Conservation (phyloP, 2,888 invertebrate species). For the Cotesia congregata region DNA sequence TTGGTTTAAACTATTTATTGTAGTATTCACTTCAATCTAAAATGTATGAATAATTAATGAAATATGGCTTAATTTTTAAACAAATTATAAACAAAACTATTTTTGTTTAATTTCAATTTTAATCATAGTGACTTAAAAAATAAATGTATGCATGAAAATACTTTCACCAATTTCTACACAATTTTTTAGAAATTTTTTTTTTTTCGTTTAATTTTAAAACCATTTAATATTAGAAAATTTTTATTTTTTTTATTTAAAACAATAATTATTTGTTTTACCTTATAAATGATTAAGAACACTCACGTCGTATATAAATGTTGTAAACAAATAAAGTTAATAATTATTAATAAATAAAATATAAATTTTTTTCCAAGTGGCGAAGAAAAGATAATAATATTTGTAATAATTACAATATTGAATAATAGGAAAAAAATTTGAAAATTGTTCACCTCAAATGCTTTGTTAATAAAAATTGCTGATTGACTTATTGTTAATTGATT, state of each 20-base stretch:
- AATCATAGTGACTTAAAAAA: slow-evolving; percentile 5
- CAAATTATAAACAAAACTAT: slow-evolving; percentile 10
- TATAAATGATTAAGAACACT: neutral
- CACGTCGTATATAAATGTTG: neutral
- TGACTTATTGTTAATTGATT: neutral
- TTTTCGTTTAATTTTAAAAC: slow-evolving; percentile 56
- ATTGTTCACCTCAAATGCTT: slow-evolving; percentile 32
- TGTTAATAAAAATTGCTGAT: slow-evolving; percentile 5
- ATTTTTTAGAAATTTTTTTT: slow-evolving; percentile 54
- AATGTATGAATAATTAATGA: slow-evolving; percentile 45
- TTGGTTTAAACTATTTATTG: slow-evolving; percentile 67
- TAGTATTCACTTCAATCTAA: slow-evolving; percentile 59
- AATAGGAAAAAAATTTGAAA: slow-evolving; percentile 21
- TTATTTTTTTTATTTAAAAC: slow-evolving; percentile 5
- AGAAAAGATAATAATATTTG: neutral
- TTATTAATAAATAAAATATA: slow-evolving; percentile 7
- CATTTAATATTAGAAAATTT: neutral
- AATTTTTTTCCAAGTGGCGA: neutral
- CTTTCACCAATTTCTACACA: slow-evolving; percentile 19
- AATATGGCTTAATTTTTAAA: neutral
- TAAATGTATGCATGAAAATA: neutral
- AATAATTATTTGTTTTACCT: neutral
- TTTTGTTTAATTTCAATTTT: slow-evolving; percentile 7
- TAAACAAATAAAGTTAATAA: slow-evolving; percentile 4
- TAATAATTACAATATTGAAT: no score